phyloP scores from a whole-genome alignment of 2,797 vertebrate genomes.

The Tadarida brasiliensis region DNA sequence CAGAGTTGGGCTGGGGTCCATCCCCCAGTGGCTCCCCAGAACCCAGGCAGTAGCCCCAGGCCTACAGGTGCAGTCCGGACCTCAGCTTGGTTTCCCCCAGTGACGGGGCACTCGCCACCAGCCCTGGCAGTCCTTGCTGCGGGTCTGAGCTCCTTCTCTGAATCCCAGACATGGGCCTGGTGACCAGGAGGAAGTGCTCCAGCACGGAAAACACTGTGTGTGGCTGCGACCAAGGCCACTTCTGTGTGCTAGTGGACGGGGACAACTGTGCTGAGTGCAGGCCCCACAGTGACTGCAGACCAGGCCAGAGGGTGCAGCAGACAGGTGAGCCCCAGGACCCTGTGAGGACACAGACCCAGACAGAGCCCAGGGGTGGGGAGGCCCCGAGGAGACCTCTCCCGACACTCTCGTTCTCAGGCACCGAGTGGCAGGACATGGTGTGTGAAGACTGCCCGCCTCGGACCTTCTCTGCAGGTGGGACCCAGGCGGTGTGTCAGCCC shows the following conservation, averaged over 20 bases:
- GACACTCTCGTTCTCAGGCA: conserved; percentile 35
- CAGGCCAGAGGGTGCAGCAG: conserved; percentile 43
- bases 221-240: conserved; percentile 43
- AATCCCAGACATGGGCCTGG: conserved; percentile 53
- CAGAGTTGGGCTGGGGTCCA: neutral
- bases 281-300: neutral
- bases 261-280: conserved; percentile 67
- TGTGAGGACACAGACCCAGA: neutral
- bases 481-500: conserved; percentile 49
- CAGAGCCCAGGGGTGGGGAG: neutral
- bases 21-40: fast-evolving
- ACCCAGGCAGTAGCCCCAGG: neutral
- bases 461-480: conserved; percentile 50
- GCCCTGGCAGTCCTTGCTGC: fast-evolving
- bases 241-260: neutral
- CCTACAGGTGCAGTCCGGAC: neutral
- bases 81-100: neutral
- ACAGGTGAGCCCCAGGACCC: neutral
- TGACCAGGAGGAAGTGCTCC: conserved; percentile 47
- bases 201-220: conserved; percentile 50
- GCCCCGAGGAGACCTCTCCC: fast-evolving
- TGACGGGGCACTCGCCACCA: neutral
- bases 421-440: neutral
- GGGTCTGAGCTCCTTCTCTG: neutral
- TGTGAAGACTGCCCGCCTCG: conserved; percentile 68